phyloP scores from a whole-genome alignment of 2,797 vertebrate species.

The Kryptopterus vitreolus region DNA sequence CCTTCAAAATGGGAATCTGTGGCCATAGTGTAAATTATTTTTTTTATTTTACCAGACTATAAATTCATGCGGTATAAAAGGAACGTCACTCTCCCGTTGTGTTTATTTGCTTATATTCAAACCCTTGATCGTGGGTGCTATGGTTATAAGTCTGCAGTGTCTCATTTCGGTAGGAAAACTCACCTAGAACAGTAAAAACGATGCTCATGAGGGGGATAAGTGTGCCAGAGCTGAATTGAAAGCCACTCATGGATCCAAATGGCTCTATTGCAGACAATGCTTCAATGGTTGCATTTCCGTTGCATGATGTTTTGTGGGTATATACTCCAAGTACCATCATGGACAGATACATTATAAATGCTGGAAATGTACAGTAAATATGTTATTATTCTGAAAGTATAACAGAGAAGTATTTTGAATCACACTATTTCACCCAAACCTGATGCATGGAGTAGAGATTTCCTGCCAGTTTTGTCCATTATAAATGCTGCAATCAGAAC shows the following conservation, averaged over 20 bases:
- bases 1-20: too few relatives aligned
- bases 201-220: constrained; percentile 85
- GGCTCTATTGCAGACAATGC: not conserved
- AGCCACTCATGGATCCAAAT: constrained; percentile 1
- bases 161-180: constrained; percentile 26
- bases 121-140: not conserved
- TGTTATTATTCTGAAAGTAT: constrained; percentile 53
- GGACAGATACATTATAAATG: constrained; percentile 80
- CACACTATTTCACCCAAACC: constrained; percentile 55
- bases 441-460: constrained; percentile 71
- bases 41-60: not conserved
- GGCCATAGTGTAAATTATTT: too few relatives aligned
- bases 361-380: constrained; percentile 53
- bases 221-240: constrained; percentile 56
- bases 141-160: not conserved
- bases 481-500: constrained; percentile 66
- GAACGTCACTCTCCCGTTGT: not conserved
- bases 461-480: constrained; percentile 76
- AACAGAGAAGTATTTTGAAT: not conserved
- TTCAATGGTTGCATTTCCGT: constrained; percentile 52
- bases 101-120: not conserved
- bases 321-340: constrained; percentile 81
- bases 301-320: constrained; percentile 60
- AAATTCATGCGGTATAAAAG: not conserved
- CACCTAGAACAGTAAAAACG: constrained; percentile 91